Evolutionary conservation across 2,797 vertebrate species (phyloP).

Genomic region (Varecia variegata): DNA sequence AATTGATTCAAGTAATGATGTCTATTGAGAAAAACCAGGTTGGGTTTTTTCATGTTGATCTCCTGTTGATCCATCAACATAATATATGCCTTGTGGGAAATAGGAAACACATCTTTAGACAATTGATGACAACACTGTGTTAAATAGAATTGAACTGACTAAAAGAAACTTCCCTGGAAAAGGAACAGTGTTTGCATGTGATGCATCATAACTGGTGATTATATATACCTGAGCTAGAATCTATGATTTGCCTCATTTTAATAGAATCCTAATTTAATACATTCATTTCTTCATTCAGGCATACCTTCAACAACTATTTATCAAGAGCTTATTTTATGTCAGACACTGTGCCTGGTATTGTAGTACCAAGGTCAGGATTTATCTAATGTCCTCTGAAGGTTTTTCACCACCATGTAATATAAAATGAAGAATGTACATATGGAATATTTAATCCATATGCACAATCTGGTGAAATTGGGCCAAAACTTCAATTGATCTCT

Average conservation of each 20-base stretch:
- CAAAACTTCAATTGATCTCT: background rate
- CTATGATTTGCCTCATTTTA: background rate
- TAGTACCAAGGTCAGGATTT: background rate
- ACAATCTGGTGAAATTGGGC: background rate
- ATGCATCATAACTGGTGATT: background rate
- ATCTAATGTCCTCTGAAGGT: background rate
- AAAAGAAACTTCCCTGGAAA: conserved; percentile 7
- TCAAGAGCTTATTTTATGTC: background rate
- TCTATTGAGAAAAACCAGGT: background rate
- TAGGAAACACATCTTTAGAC: background rate
- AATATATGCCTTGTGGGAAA: background rate
- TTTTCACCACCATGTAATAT: background rate
- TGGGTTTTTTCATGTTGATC: background rate
- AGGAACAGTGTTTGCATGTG: background rate
- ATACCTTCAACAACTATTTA: background rate
- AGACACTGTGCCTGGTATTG: background rate
- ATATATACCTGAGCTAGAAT: background rate
- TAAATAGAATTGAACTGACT: background rate
- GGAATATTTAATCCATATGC: background rate
- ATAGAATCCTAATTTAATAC: background rate
- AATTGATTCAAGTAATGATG: background rate
- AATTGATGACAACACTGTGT: background rate
- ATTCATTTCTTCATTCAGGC: background rate
- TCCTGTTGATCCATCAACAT: background rate
- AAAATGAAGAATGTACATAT: background rate